Conservation (phyloP, 2,888 invertebrate species). For the Tenodera sinensis region DNA sequence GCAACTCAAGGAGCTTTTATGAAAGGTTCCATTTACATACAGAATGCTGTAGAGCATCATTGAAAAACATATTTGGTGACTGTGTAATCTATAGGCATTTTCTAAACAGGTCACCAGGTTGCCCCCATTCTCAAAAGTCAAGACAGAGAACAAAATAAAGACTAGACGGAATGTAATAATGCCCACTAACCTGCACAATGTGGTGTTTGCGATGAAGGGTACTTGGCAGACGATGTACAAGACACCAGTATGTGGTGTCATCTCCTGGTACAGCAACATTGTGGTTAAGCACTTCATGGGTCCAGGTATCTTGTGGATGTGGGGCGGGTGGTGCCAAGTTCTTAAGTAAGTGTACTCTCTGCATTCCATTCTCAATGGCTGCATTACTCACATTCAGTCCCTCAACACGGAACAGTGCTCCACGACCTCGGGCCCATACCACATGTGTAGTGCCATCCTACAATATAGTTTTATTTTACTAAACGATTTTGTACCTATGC, state of each 20-base stretch:
- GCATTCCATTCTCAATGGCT: constrained; percentile 61
- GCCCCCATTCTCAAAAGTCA: no score
- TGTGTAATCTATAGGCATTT: no score
- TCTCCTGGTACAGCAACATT: constrained; percentile 69
- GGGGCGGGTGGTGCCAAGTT: constrained; percentile 46
- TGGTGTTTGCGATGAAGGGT: constrained; percentile 62
- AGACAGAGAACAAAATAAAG: not conserved
- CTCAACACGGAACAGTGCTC: constrained; percentile 63
- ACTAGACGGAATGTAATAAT: not conserved
- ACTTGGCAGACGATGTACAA: constrained; percentile 73
- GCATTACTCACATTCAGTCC: constrained; percentile 60
- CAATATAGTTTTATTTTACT: not conserved
- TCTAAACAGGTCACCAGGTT: no score
- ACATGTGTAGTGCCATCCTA: constrained; percentile 88
- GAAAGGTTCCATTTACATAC: no score
- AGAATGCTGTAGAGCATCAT: no score
- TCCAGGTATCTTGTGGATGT: constrained; percentile 50
- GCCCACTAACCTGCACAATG: constrained; percentile 61
- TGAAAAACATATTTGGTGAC: no score
- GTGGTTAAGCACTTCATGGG: constrained; percentile 59
- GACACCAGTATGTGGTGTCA: constrained; percentile 98
- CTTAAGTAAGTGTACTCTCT: constrained; percentile 69
- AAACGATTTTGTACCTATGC: no score
- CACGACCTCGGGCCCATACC: constrained; percentile 78
- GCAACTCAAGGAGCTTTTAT: no score